Evolutionary conservation across 2,113 vertebrate genomes (phyloP), one percentile per base, ranked within the genome.

Genomic region (Opisthocomus hoazin): DNA sequence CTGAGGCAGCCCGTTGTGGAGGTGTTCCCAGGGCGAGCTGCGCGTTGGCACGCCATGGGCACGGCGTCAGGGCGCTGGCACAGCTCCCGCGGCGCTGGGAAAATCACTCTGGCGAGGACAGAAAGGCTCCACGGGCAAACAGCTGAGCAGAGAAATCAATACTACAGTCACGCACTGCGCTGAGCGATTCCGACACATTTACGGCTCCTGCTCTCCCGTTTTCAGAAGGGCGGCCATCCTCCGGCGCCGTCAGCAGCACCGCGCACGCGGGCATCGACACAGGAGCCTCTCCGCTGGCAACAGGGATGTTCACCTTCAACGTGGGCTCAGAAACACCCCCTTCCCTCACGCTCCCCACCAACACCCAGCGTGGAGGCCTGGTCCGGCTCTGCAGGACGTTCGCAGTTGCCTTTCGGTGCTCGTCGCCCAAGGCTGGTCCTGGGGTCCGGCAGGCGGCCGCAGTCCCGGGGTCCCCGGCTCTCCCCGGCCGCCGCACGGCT

Each of bases 221-320:
- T 7, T 26, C 79, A 50, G 61, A 43, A 30, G 3, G 3, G 34
- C 0, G 4, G 0, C 22, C 61, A 24, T 7, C 43, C 43, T 46
- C 16, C 9, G 15, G 51, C 2, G 1, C 10, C 9, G 4, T 3
- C 9, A 43, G 50, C 54, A 69, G 11, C 51, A 27, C 10, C 5
- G 3, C 0, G 0, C 27, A 46, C 13, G 3, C 0, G 3, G 43
- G 24, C 1, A 0, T 5, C 1, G 2, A 12, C 27, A 51, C 1
- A 0, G 45, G 17, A 41, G 30, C 19, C 20, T 56, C 36, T 64
- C 30, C 0, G 0, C 39, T 41, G 41, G 57, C 60, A 68, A 61
- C 26, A 24, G 34, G 37, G 21, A 63, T 46, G 30, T 43, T 24
- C 43, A 7, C 16, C 36, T 57, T 34, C 79, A 19, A 5, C 0